A percentile compares a stretch with the other conserved stretches of the same genome.
These are phyloP conservation scores for Stegostoma tigrinum DNA, from an alignment of 2,113 vertebrate species.

Conservation along the genomic window DNA sequence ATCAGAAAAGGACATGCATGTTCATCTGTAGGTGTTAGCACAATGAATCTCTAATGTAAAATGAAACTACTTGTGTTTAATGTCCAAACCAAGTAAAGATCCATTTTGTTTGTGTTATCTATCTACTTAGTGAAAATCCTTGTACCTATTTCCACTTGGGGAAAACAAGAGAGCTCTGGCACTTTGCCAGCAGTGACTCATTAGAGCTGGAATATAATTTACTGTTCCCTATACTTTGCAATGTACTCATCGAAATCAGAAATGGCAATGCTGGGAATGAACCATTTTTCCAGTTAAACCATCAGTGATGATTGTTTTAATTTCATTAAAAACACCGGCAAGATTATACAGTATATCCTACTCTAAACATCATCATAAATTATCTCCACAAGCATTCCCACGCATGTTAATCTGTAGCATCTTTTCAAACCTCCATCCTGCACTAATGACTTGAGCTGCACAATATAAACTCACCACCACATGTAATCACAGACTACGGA, in stretches of 20 bases:
- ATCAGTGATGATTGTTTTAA: neutral
- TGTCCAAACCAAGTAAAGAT: neutral
- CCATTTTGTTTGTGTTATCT: neutral
- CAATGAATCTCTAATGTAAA: neutral
- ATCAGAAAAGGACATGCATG: neutral
- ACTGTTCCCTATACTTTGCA: neutral
- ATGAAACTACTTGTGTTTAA: neutral
- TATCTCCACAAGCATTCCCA: neutral
- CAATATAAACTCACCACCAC: neutral
- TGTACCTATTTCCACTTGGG: neutral
- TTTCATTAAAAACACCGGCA: neutral
- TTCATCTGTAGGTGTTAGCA: neutral
- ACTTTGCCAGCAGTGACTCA: slow-evolving; percentile 10
- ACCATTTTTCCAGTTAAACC: neutral
- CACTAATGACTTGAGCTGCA: slow-evolving; percentile 7
- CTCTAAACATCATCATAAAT: slow-evolving; percentile 5
- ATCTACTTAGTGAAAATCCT: neutral
- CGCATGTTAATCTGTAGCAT: neutral
- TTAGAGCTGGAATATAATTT: neutral
- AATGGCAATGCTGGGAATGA: slow-evolving; percentile 10
- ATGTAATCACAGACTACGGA: neutral
- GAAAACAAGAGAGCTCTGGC: neutral
- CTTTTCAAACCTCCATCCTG: neutral
- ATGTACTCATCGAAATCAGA: neutral
- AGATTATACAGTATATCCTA: neutral